Base-by-base conservation (phyloP, 2,888 invertebrate genomes). In the Nebria salina region DNA sequence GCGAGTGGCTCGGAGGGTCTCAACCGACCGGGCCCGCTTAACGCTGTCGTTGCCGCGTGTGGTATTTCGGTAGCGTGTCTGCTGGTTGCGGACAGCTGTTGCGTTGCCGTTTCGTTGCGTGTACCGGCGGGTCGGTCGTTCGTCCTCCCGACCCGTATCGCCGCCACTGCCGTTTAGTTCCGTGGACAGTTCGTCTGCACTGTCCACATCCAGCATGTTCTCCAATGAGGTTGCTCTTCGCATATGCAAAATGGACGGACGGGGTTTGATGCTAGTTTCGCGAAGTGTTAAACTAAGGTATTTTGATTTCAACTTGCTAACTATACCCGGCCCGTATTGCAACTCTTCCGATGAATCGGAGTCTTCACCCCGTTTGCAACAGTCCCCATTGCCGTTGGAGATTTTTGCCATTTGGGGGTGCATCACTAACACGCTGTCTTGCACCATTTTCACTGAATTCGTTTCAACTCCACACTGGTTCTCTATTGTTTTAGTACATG, bases 251-350 rank as follows among this genome's bases (percentile, higher is more conserved):
- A 96, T 93, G 15, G 94, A 93, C 7, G 93, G 93, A 4, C 95
- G 91, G 68, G 91, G 91, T 82, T 91, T 91, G 84, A 88, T 89
- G 85, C 92, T 92, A 68, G 93, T 92, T 85, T 95, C 95, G n/a
- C 96, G 91, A 83, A 96, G 89, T 9, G 97, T 95, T 84, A 97
- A 91, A 88, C 95, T 96, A 83, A 97, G 91, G 88, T 97, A 97
- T 87, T 96, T 94, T 87, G 95, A 95, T 87, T 95, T 94, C 84
- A 97, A 91, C 85, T 95, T 95, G 86, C 95, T 96, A 65, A 97
- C 97, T 87, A 97, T 97, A 82, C 97, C 97, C 76, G 97, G 97
- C 0, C 97, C 97, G 90, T 97, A 97, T 87, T 95, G 94, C 82
- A 97, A 90, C 87, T 97, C 97, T 89, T 96, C 96, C 84, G 92